These are phyloP conservation scores for Gari tellinella DNA, from an alignment of 2,888 invertebrate species.

Conservation along the genomic window DNA sequence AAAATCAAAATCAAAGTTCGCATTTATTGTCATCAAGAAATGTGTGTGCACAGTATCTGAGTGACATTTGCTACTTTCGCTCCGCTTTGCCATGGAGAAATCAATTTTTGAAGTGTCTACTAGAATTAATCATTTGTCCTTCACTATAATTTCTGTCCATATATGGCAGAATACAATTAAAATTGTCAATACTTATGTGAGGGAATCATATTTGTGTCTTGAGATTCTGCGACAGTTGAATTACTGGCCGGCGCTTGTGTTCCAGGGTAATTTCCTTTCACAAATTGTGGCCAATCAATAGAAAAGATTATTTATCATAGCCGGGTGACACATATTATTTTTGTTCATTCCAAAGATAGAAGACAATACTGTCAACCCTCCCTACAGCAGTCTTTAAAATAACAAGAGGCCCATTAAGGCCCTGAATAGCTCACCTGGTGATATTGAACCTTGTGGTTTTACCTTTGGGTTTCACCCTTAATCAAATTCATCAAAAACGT, in stretches of 20 bases:
- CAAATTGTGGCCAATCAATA: constrained; percentile 54
- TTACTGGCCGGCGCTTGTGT: constrained; percentile 47
- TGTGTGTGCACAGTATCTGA: constrained; percentile 27
- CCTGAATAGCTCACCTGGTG: no score
- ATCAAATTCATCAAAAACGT: no score
- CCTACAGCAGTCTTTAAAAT: no score
- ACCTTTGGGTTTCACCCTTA: no score
- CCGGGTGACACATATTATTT: constrained; percentile 59
- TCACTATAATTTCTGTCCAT: constrained; percentile 48
- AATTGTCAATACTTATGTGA: constrained; percentile 63
- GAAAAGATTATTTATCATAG: constrained; percentile 55
- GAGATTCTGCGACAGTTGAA: constrained; percentile 53
- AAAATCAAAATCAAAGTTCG: constrained; percentile 60
- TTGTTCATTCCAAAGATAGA: constrained; percentile 45
- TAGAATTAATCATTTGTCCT: constrained; percentile 58
- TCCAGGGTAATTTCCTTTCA: constrained; percentile 54
- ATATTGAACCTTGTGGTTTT: no score
- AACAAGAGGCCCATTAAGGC: no score
- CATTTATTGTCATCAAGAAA: constrained; percentile 54
- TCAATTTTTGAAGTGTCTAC: constrained; percentile 57
- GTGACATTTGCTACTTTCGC: constrained; percentile 52
- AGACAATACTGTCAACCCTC: constrained; percentile 37
- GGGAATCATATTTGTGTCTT: constrained; percentile 47
- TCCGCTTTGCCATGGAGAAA: constrained; percentile 24
- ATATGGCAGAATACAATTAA: constrained; percentile 58